Evolutionary conservation across 2,888 invertebrate species (phyloP).

Genomic region (Lasioglossum pauxillum): DNA sequence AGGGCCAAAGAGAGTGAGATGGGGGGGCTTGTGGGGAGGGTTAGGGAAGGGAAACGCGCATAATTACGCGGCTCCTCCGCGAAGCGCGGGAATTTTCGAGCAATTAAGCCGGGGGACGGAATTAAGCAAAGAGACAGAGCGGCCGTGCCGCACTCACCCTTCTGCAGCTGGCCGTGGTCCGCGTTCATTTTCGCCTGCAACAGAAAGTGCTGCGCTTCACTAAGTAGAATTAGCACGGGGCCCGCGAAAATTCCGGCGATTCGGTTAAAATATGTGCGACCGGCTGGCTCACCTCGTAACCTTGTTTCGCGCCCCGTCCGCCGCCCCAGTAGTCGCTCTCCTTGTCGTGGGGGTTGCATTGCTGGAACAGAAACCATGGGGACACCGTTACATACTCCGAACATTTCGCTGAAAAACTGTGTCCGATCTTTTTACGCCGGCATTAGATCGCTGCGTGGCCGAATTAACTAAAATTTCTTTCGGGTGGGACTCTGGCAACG

Average conservation of each 20-base stretch:
- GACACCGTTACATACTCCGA: slow-evolving; percentile 16
- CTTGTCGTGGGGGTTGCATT: slow-evolving; percentile 84
- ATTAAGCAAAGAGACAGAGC: background rate
- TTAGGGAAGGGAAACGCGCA: background rate
- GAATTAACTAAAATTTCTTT: background rate
- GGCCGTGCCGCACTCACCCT: slow-evolving; percentile 83
- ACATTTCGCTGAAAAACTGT: background rate
- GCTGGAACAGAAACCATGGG: slow-evolving; percentile 76
- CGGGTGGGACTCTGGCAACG: background rate
- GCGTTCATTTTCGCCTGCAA: slow-evolving; percentile 86
- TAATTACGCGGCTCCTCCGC: slow-evolving; percentile 20
- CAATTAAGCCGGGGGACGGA: slow-evolving; percentile 21
- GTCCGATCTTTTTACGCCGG: background rate
- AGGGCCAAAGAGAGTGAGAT: background rate
- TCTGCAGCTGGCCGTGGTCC: slow-evolving; percentile 85
- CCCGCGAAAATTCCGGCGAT: slow-evolving; percentile 51
- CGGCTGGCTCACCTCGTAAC: slow-evolving; percentile 82
- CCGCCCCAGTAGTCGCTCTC: slow-evolving; percentile 84
- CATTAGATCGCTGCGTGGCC: background rate
- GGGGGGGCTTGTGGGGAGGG: too few species aligned
- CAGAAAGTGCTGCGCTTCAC: slow-evolving; percentile 83
- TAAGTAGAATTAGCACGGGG: slow-evolving; percentile 79
- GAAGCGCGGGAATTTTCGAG: slow-evolving; percentile 3
- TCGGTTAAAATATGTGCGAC: slow-evolving; percentile 67
- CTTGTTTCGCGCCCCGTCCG: slow-evolving; percentile 82